Conservation (phyloP, 2,113 vertebrate genomes). For the Pogona vitticeps region DNA sequence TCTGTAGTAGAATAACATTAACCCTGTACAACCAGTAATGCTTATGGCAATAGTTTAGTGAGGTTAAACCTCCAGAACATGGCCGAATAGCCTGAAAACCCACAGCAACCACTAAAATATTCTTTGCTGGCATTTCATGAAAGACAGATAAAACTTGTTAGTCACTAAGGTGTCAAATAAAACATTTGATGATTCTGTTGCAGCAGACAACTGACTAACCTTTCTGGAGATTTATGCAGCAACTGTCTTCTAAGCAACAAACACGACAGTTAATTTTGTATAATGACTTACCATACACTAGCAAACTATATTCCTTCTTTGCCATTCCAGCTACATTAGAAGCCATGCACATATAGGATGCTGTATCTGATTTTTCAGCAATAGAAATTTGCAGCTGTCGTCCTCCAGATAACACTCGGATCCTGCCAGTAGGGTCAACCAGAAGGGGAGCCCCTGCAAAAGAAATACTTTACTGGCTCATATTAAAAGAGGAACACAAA, state of each 20-base stretch:
- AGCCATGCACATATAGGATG: conserved; percentile 86
- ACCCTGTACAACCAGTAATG: no score
- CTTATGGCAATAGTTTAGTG: no score
- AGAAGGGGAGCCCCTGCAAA: conserved; percentile 80
- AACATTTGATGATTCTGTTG: no score
- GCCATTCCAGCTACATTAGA: conserved; percentile 84
- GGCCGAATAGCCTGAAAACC: no score
- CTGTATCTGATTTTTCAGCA: conserved; percentile 82
- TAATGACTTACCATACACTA: conserved; percentile 85
- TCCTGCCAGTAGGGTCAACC: conserved; percentile 70
- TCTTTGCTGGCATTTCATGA: no score
- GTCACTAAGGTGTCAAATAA: no score
- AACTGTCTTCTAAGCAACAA: neutral
- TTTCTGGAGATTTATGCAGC: fast-evolving
- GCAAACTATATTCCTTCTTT: conserved; percentile 87
- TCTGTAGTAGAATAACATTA: no score
- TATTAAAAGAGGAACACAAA: neutral
- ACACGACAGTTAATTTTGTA: neutral
- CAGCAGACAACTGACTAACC: neutral
- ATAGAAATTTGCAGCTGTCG: conserved; percentile 89
- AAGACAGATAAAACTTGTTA: no score
- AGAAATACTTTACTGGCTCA: conserved; percentile 32
- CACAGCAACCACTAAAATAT: no score
- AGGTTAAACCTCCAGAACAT: no score
- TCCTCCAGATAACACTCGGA: conserved; percentile 89